These are phyloP conservation scores for Petroica traversi DNA, from an alignment of 2,113 vertebrate species.

Conservation along the genomic window DNA sequence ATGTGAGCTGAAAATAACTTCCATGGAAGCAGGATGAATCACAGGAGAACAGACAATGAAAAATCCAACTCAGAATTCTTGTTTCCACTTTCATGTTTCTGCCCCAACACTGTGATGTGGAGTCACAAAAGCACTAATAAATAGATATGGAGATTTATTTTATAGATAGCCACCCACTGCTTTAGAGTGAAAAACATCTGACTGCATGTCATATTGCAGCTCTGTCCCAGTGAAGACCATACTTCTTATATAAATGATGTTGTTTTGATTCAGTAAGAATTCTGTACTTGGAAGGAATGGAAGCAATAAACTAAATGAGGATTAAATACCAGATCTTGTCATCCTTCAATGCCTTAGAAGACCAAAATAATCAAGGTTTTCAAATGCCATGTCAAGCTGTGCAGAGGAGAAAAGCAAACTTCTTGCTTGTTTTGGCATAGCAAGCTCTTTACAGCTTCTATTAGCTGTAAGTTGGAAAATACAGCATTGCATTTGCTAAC, in stretches of 20 bases:
- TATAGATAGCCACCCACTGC: neutral
- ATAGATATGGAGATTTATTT: neutral
- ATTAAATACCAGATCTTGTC: neutral
- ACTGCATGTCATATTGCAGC: neutral
- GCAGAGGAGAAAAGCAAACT: slow-evolving; percentile 13
- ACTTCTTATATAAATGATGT: neutral
- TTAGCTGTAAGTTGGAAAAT: neutral
- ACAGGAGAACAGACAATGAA: neutral
- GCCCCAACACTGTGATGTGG: neutral
- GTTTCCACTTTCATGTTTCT: neutral
- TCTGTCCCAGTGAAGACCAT: neutral
- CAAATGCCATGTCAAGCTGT: neutral
- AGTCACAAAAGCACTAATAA: neutral
- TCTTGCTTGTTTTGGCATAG: slow-evolving; percentile 44
- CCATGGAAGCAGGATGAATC: neutral
- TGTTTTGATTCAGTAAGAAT: neutral
- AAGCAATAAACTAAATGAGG: slow-evolving; percentile 1
- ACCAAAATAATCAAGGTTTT: slow-evolving; percentile 39
- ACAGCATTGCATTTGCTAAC: slow-evolving; percentile 10
- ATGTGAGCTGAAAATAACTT: neutral
- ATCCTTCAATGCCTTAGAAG: neutral
- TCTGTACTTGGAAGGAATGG: neutral
- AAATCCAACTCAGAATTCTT: neutral
- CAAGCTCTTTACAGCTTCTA: neutral
- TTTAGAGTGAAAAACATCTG: neutral